These are phyloP conservation scores for Harpagifer antarcticus DNA, from an alignment of 2,797 vertebrate genomes.

Conservation along the genomic window DNA sequence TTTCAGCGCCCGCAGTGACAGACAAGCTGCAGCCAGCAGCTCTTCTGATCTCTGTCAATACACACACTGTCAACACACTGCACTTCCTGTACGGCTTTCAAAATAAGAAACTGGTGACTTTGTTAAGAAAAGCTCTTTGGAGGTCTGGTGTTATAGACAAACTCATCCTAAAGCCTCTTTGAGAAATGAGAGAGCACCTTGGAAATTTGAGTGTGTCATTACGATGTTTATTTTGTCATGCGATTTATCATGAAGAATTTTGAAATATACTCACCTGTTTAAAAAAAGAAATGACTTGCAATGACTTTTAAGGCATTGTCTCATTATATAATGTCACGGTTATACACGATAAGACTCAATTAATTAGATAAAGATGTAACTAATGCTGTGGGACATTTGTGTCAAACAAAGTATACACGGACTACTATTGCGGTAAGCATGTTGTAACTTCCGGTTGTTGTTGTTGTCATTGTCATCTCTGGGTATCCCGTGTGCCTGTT, in stretches of 20 bases:
- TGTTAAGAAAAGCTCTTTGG: neutral
- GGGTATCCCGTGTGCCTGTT: too few relatives aligned
- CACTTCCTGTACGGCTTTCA: conserved; percentile 23
- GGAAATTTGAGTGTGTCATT: neutral
- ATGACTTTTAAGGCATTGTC: neutral
- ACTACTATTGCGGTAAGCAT: too few relatives aligned
- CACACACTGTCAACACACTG: neutral
- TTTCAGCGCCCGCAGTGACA: conserved; percentile 69
- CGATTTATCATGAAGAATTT: neutral
- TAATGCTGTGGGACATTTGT: too few relatives aligned
- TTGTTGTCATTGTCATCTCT: too few relatives aligned
- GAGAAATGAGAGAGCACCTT: neutral
- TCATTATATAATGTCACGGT: neutral
- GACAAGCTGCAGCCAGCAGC: conserved; percentile 18
- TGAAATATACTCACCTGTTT: neutral
- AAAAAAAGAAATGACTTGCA: neutral
- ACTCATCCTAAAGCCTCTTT: neutral
- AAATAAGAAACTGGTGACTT: conserved; percentile 13
- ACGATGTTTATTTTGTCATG: neutral
- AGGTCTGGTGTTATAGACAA: neutral
- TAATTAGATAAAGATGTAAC: neutral
- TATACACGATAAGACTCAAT: neutral
- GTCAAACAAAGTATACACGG: too few relatives aligned
- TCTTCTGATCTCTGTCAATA: neutral
- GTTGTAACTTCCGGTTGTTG: too few relatives aligned